These are phyloP conservation scores for Quadroppia sp. DNA, from an alignment of 2,888 invertebrate genomes.

Conservation along the genomic window DNA sequence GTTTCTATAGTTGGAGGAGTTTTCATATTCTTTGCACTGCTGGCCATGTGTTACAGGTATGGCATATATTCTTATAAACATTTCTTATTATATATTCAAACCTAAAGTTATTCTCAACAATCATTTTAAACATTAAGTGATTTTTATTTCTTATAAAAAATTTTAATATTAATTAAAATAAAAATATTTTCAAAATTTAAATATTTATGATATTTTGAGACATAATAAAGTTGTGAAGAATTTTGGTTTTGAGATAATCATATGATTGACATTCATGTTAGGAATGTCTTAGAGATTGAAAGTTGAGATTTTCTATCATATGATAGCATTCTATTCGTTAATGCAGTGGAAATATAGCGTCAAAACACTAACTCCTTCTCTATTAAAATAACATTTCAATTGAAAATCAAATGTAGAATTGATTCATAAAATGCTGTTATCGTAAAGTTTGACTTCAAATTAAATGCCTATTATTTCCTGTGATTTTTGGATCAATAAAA, in stretches of 20 bases:
- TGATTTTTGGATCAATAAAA: background rate
- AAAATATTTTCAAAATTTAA: too few relatives aligned
- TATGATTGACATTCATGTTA: constrained; percentile 15
- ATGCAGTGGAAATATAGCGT: background rate
- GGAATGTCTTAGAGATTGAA: constrained; percentile 2
- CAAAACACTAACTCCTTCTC: background rate
- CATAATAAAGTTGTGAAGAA: background rate
- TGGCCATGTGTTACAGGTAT: constrained; percentile 97
- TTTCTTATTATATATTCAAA: too few relatives aligned
- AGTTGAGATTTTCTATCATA: constrained; percentile 9
- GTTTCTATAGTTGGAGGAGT: constrained; percentile 99
- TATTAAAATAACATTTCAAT: background rate
- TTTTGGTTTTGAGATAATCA: background rate
- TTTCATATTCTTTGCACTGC: constrained; percentile 96
- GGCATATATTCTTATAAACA: too few relatives aligned
- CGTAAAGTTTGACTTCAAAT: background rate
- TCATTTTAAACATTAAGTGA: too few relatives aligned
- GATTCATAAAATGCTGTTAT: background rate
- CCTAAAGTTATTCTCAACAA: too few relatives aligned
- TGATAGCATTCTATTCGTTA: too few relatives aligned
- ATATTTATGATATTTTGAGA: too few relatives aligned
- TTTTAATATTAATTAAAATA: too few relatives aligned
- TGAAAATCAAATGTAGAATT: background rate
- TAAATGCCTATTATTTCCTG: background rate
- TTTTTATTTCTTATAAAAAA: too few relatives aligned